Evolutionary conservation across 2,797 vertebrate species (phyloP).

Genomic region (Gymnopithys bicolor): DNA sequence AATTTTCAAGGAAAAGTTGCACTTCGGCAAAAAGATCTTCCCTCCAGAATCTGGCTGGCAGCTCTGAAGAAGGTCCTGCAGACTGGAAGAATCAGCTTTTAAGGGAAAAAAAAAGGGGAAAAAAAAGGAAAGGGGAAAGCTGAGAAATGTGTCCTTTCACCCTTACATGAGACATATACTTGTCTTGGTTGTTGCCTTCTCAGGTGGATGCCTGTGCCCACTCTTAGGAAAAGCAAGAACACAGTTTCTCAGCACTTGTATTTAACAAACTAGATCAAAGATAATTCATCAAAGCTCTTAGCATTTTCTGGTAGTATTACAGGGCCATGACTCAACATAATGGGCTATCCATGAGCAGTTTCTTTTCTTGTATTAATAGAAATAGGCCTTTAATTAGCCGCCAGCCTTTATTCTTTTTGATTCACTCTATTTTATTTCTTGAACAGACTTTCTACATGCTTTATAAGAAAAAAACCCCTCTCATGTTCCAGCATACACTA

Average conservation of each 20-base stretch:
- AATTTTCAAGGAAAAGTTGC: background rate
- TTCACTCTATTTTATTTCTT: conserved; percentile 12
- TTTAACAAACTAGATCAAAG: background rate
- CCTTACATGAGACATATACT: background rate
- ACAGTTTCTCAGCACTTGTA: background rate
- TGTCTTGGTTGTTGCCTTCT: background rate
- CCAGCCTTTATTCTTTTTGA: background rate
- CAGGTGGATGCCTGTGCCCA: background rate
- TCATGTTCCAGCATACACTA: background rate
- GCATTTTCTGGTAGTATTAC: background rate
- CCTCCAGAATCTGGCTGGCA: background rate
- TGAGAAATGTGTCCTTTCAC: background rate
- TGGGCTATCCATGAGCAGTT: background rate
- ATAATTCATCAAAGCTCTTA: background rate
- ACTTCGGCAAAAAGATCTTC: background rate
- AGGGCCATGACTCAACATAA: background rate
- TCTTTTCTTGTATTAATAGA: background rate
- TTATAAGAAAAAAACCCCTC: background rate
- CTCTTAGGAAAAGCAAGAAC: background rate
- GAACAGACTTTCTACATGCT: background rate
- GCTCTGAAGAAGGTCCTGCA: background rate
- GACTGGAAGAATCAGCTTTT: background rate
- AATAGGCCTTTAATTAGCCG: conserved; percentile 27
- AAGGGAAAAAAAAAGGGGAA: background rate
- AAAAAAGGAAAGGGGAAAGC: background rate